These are phyloP conservation scores for Ephialtes manifestator DNA, from an alignment of 2,888 invertebrate species.

Conservation along the genomic window DNA sequence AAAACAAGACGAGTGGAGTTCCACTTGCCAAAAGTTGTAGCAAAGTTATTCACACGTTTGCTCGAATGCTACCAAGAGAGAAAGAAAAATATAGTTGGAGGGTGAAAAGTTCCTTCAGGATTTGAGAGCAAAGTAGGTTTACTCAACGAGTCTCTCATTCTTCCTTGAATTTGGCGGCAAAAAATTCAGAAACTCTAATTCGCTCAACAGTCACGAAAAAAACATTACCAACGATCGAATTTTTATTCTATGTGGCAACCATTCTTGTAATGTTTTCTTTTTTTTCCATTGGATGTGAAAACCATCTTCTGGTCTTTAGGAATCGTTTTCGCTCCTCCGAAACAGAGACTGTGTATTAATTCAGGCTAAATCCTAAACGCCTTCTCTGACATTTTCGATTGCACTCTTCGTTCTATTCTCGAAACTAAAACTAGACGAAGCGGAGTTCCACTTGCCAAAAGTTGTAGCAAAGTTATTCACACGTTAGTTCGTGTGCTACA, in stretches of 20 bases:
- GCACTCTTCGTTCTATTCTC: background rate
- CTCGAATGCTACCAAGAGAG: conserved; percentile 20
- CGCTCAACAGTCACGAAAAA: too few species aligned
- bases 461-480: conserved; percentile 66
- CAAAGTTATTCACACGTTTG: conserved; percentile 65
- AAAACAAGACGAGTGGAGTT: background rate
- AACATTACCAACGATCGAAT: too few species aligned
- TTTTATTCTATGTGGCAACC: too few species aligned
- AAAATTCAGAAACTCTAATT: background rate
- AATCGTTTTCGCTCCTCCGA: background rate
- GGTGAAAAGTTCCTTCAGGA: conserved; percentile 15
- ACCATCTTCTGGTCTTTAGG: background rate
- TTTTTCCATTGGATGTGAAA: too few species aligned
- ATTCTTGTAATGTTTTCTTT: too few species aligned
- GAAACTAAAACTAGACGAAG: background rate
- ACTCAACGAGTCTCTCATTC: conserved; percentile 35
- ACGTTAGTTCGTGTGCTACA: conserved; percentile 28
- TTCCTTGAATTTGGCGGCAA: conserved; percentile 41
- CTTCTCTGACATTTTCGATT: background rate
- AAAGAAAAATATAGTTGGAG: conserved; percentile 13
- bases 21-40: conserved; percentile 21
- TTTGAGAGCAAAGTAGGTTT: conserved; percentile 27
- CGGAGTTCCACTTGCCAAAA: background rate
- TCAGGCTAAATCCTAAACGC: background rate
- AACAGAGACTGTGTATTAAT: background rate